phyloP scores from a whole-genome alignment of 2,113 vertebrate genomes.

The Chloroceryle aenea region DNA sequence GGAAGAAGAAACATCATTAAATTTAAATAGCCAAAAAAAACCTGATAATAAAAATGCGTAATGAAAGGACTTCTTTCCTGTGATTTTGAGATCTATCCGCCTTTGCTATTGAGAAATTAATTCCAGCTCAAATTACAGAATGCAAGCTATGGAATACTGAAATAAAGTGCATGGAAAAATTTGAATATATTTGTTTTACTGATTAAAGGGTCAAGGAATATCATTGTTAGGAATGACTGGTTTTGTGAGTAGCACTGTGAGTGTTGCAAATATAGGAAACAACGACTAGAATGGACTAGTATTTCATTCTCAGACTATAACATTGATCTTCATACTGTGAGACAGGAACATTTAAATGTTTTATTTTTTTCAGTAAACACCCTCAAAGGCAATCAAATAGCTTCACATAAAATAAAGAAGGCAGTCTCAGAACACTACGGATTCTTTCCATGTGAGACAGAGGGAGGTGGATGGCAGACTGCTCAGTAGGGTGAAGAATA shows the following conservation, averaged over 20 bases:
- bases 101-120: background rate
- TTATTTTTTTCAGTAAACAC: background rate
- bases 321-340: background rate
- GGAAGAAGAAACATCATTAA: background rate
- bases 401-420: background rate
- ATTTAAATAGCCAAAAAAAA: background rate
- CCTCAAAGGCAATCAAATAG: background rate
- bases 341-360: background rate
- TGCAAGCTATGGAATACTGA: background rate
- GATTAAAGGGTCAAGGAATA: background rate
- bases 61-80: background rate
- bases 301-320: background rate
- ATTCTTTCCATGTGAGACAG: background rate
- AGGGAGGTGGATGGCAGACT: background rate
- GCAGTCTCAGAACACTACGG: background rate
- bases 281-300: background rate
- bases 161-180: background rate
- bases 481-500: background rate
- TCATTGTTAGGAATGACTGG: background rate
- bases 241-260: background rate
- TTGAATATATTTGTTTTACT: background rate
- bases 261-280: background rate
- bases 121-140: background rate
- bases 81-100: background rate
- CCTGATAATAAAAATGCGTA: background rate